Evolutionary conservation across 1,140 invertebrate genomes (phyloP), one percentile per base, ranked within the genome.

Genomic region (Monochamus saltuarius): DNA sequence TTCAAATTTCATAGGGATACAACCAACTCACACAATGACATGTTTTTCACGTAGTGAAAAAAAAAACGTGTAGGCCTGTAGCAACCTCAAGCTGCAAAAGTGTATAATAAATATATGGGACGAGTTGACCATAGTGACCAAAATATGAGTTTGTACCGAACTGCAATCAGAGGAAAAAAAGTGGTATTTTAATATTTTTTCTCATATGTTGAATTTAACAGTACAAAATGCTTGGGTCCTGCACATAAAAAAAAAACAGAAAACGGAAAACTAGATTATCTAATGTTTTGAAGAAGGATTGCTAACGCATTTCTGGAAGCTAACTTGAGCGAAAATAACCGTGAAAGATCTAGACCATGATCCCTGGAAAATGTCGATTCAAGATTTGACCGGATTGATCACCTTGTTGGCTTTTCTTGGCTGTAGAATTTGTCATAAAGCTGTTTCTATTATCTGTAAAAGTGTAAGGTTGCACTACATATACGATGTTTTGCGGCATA

Each of bases 171-270:
- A 38, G 72, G 67, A 40, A 75, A 75, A n/a, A 52, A 75, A 75
- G 64, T 73, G 70, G 71, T 75, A 70, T 60, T 70, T 66, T 57
- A 61, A 68, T 22, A 47, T 76, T n/a, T 46, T 74, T 35, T 29
- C 34, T 9, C 63, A 73, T 56, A 67, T 55, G 39, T 7, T 75
- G 2, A 70, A 75, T 61, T 62, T 73, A 57, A 63, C 66, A 22
- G 52, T 68, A 17, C 68, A 73, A 52, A 75, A 76, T 61, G 67
- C 70, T 9, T 76, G 73, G 72, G 61, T 62, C 17, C 37, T 74
- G 9, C 60, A 73, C 36, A 56, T 38, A 53, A 7, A 3, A 11
- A 45, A 1, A 71, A 75, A 57, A 72, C 70, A 9, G n/a, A 70
- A 60, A 52, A 54, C 16, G 68, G 66, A 16, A 62, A 54, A 34